Base-by-base conservation (phyloP, 2,888 invertebrate genomes). In the Aphodius granarius region DNA sequence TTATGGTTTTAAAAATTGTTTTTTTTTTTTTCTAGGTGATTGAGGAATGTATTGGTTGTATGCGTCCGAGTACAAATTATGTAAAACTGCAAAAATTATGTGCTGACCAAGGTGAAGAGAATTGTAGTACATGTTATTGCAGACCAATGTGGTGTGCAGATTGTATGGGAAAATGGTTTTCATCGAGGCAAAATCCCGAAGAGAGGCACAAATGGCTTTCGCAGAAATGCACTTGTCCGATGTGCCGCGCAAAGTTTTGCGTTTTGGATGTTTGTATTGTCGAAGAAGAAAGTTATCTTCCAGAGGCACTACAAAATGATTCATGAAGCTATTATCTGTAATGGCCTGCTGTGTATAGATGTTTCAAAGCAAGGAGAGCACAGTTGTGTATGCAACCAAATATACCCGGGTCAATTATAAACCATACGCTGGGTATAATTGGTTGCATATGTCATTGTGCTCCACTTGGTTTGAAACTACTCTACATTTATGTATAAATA, bases 91-190 rank as follows among this genome's bases (percentile, higher is more conserved):
- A 90, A 80, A 94, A 93, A 82, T 90, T 90, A 74, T 97, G 96
- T 84, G 9, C 13, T 1, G 43, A 43, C 43, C 86, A 73, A 4
- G 86, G 86, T 18, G 88, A 85, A n/a, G 78, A 79, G 9, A 86
- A 83, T 76, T 92, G 92, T 82, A 85, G 82, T 2, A 88, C 85
- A 73, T 95, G 94, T 83, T 92, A 91, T 83, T 95, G 94, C 85
- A 92, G 95, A 73, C 97, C 96, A 20, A 92, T 97, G 91, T 97
- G 97, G 97, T 97, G 97, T 88, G 88, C 91, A 19, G 91, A 93
- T 80, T 97, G 96, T 86, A 91, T 96, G 89, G 95, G 92, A 0
- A 92, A 93, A 83, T 96, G 96, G 96, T 97, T 96, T 89, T 96
- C 95, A 15, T 93, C 95, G 70, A 90, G 95, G 65, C 96, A 96